These are phyloP conservation scores for Schmidtea mediterranea DNA, from an alignment of 1,140 invertebrate species.

Conservation along the genomic window DNA sequence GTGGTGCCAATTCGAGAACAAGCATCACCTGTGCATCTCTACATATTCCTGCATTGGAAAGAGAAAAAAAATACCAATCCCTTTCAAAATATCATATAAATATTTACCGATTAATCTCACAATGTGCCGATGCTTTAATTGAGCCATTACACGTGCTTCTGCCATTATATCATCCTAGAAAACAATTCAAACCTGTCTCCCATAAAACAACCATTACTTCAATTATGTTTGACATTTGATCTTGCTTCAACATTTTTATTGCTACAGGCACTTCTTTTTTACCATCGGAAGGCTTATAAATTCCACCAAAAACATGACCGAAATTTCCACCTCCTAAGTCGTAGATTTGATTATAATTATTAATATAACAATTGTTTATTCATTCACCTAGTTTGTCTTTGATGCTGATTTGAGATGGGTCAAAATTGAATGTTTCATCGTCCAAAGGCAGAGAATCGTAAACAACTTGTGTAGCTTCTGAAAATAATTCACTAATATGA, in stretches of 20 bases:
- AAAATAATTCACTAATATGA: too few species aligned
- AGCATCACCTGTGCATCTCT: constrained; percentile 28
- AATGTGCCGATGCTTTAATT: constrained; percentile 26
- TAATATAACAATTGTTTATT: too few species aligned
- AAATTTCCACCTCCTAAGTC: constrained; percentile 27
- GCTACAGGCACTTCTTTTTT: constrained; percentile 24
- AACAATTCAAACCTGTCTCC: background rate
- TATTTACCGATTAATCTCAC: constrained; percentile 27
- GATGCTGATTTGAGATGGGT: constrained; percentile 16
- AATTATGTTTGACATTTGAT: constrained; percentile 15
- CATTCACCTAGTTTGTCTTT: constrained; percentile 14
- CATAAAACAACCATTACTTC: constrained; percentile 11
- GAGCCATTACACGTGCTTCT: constrained; percentile 28
- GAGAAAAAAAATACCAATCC: too few species aligned
- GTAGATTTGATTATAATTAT: too few species aligned
- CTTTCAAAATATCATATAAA: too few species aligned
- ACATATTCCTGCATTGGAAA: constrained; percentile 22
- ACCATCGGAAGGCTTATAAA: constrained; percentile 14
- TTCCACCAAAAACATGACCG: constrained; percentile 26
- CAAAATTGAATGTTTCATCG: constrained; percentile 15
- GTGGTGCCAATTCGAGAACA: constrained; percentile 29
- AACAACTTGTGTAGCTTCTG: constrained; percentile 12
- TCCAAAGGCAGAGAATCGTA: constrained; percentile 16
- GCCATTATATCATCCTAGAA: constrained; percentile 24
- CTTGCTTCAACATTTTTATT: constrained; percentile 28